Evolutionary conservation across 2,797 vertebrate genomes (phyloP), one percentile per base, ranked within the genome.

Genomic region (Enteromius treurensis): DNA sequence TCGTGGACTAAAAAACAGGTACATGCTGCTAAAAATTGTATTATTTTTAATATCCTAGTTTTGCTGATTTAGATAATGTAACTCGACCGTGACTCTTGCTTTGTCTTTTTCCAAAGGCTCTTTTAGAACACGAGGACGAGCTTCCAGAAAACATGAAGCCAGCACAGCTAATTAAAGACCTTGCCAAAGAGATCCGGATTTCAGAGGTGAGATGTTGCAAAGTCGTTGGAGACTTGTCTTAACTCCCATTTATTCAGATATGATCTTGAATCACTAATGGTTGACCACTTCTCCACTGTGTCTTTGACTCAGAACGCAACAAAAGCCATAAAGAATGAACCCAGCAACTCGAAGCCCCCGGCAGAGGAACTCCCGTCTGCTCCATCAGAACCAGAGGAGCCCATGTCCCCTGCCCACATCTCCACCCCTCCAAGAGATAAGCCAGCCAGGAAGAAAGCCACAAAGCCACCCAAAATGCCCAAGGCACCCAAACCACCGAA

Each of bases 1-100:
- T 96, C 97, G 1, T 99, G 98, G 98, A 99, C 98, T 68, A 99
- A 97, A 92, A 99, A 99, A 91, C 97, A 99, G 96, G 98, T 98
- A 75, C 8, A 62, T 42, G 15, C 7, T 29, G 58, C 51, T 19
- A 32, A 15, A 32, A 17, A 32, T 8, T 17, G 29, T 32, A 17
- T 17, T 32, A 64, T 32, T 49, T 81, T 26, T 0, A 42, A 53
- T 62, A 53, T 58, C 9, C 42, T 60, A 58, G 42, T 69, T 67
- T 2, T 51, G 17, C 62, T 82, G 49, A 78, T 73, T 77, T 21
- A 80, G 74, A 71, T 62, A 3, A 51, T 26, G 47, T 68, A 23
- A 58, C 11, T 55, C 58, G 47, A 65, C 23, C 4, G 4, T 45
- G 49, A 77, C 60, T 67, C 15, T 49, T 4, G 37, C 42, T 45